Base-by-base conservation (phyloP, 2,113 vertebrate genomes). In the Corydoras sp. region DNA sequence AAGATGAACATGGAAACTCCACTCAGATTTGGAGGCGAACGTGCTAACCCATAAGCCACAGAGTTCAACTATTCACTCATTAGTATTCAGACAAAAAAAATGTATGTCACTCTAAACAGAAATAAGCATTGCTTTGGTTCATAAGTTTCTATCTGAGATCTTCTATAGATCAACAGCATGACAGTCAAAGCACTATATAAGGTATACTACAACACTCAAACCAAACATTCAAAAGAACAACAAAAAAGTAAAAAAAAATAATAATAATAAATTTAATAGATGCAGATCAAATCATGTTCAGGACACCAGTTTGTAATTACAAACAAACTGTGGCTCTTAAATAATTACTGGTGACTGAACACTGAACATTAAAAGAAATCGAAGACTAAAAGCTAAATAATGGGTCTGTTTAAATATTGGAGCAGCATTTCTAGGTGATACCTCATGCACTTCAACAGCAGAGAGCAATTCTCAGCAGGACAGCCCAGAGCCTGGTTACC, bases 401-500 rank as follows among this genome's bases (percentile, higher is more conserved):
- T 49, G 65, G 11, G 64, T 60, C 7, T 53, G 48, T 13, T 5
- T 59, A 67, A 68, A 60, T 55, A 55, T 62, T 62, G 68, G 35
- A 56, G 56, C 56, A 32, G n/a, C 14, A 14, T 60, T 60, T 32
- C 71, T 54, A 24, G 54, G n/a, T 55, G 71, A 48, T 24, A 65
- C 65, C 62, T 73, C 43, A 11, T 48, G 71, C 64, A 29, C 61
- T 50, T 65, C 65, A 60, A 51, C n/a, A 31, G 62, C 65, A 35
- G 49, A 68, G 49, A 54, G 55, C 65, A 69, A 15, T 72, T 68
- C 77, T 61, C 62, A 53, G 74, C 73, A 62, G 35, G 49, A 59
- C 62, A 65, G 63, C 35, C 65, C 35, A 69, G 77, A 76, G 66
- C 77, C 50, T n/a, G 70, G 77, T 79, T 79, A 62, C 77, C 73